phyloP scores from a whole-genome alignment of 2,888 invertebrate genomes.

The Isotomurus palustris region DNA sequence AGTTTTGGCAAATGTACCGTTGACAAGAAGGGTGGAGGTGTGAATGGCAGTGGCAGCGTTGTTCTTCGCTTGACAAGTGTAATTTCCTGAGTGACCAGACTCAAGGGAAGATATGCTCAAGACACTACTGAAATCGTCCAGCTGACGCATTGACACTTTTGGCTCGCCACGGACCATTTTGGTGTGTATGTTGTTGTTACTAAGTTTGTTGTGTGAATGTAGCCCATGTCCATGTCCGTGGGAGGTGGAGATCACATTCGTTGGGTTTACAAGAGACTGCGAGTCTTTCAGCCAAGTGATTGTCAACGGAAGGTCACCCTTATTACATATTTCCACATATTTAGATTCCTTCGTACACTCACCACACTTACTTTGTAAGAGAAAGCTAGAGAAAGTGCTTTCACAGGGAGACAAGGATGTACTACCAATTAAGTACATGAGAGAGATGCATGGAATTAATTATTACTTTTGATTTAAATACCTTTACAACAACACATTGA shows the following conservation, averaged over 20 bases:
- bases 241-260: conserved; percentile 15
- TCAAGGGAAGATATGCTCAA: conserved; percentile 55
- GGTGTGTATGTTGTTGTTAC: conserved; percentile 24
- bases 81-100: conserved; percentile 55
- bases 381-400: too few species aligned
- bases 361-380: neutral
- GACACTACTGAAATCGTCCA: conserved; percentile 60
- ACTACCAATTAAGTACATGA: too few species aligned
- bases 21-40: conserved; percentile 54
- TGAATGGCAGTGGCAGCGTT: conserved; percentile 52
- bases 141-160: conserved; percentile 57
- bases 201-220: conserved; percentile 1
- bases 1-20: conserved; percentile 51
- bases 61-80: conserved; percentile 56
- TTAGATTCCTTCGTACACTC: neutral
- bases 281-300: conserved; percentile 51
- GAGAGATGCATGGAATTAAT: too few species aligned
- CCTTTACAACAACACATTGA: conserved; percentile 49
- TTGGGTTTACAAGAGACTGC: conserved; percentile 34
- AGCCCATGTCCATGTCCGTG: conserved; percentile 16
- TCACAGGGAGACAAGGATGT: too few species aligned
- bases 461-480: too few species aligned
- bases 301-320: conserved; percentile 49
- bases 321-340: conserved; percentile 10
- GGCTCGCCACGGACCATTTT: conserved; percentile 39